phyloP scores from a whole-genome alignment of 2,113 vertebrate genomes.

The Baryphthengus martii region DNA sequence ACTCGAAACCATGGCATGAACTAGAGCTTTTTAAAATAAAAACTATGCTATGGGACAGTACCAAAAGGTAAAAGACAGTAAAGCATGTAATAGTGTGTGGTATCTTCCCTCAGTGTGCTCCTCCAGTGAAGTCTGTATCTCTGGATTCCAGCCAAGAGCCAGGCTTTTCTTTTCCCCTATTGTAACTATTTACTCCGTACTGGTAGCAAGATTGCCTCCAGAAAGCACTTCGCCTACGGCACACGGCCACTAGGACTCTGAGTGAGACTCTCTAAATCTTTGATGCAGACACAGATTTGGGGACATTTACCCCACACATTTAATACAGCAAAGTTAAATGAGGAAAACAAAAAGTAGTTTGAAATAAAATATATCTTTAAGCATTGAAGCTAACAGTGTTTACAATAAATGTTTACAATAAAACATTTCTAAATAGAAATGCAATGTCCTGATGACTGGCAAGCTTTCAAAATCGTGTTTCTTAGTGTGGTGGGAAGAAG shows the following conservation, averaged over 20 bases:
- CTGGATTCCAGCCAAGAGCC: background rate
- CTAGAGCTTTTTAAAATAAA: background rate
- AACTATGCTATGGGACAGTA: background rate
- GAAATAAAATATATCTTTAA: background rate
- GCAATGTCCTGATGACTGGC: background rate
- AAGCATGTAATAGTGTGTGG: background rate
- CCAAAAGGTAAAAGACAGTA: background rate
- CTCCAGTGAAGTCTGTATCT: background rate
- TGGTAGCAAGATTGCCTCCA: background rate
- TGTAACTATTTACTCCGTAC: background rate
- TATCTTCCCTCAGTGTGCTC: background rate
- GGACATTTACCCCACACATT: background rate
- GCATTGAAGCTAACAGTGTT: background rate
- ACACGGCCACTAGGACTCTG: background rate
- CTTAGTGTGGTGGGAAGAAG: background rate
- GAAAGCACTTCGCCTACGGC: background rate
- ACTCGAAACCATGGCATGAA: background rate
- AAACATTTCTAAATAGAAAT: background rate
- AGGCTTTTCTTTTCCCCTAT: background rate
- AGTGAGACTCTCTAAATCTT: background rate
- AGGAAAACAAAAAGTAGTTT: background rate
- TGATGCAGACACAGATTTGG: background rate
- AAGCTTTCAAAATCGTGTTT: background rate
- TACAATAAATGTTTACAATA: background rate
- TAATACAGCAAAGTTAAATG: background rate